Base-by-base conservation (phyloP, 2,888 invertebrate genomes). In the Bembecia ichneumoniformis region DNA sequence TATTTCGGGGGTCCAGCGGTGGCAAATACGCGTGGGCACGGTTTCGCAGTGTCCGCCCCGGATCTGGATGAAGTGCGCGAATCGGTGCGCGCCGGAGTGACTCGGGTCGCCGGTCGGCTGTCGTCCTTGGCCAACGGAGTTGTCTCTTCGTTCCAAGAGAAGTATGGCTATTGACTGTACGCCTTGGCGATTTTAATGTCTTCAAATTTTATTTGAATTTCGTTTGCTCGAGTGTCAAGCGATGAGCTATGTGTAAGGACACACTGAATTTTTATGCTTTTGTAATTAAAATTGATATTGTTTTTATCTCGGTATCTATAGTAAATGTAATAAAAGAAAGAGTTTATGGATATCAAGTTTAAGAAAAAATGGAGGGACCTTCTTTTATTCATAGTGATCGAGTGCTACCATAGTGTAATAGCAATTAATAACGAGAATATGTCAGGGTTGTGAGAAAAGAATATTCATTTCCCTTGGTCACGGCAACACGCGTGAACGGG, bases 41-140 rank as follows among this genome's bases (percentile, higher is more conserved):
- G 52, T 69, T 82, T 82, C 74, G 60, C 62, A 64, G 83, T 78
- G 55, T 88, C 90, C 65, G 86, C 91, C 48, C 92, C 92, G 0
- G 98, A 99, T 79, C 90, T 99, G 54, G 96, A 98, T 59, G 99
- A 99, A 70, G 96, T 99, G 40, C 96, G 95, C 74, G 99, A 99
- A 82, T 97, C 97, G 58, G 97, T 99, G 35, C 93, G 95, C 64
- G 95, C 96, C 71, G 98, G 99, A 53, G 98, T 99, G 50, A 96
- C 96, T 58, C 82, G 84, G 54, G 98, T 99, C 55, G 99, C 99
- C 48, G 98, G 97, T n/a, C 94, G 94, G 67, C 87, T 99, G 55
- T 98, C 98, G 64, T 96, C 94, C 58, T 87, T 99, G 57, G 98
- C 98, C 60, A 97, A 93, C 86, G 97, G 96, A 63, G 94, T 98